These are phyloP conservation scores for Bos taurus DNA, from an alignment of 2,113 vertebrate species.

Conservation along the genomic window DNA sequence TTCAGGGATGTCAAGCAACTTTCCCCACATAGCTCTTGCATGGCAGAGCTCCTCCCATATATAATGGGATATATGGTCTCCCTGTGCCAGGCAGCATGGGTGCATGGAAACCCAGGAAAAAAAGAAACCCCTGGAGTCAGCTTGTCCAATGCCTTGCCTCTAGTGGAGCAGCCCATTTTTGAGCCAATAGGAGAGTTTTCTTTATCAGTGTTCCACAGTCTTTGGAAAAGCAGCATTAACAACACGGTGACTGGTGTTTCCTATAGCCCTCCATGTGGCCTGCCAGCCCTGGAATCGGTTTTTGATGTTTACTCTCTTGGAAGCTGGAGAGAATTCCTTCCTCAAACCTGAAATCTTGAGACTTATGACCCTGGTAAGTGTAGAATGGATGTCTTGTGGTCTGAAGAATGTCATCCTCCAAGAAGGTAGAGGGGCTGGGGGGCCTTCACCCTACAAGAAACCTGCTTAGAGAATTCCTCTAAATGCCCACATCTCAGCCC, in stretches of 20 bases:
- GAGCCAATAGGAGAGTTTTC: not conserved
- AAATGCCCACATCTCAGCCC: not conserved
- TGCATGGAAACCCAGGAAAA: not conserved
- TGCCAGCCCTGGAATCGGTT: conserved; percentile 92
- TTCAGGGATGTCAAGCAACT: not conserved
- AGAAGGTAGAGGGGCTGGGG: not conserved
- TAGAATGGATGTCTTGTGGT: not conserved
- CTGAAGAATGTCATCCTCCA: not conserved
- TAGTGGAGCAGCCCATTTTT: not conserved
- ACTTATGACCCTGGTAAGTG: conserved; percentile 89
- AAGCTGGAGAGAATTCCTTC: conserved; percentile 80
- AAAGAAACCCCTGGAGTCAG: not conserved
- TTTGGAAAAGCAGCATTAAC: not conserved
- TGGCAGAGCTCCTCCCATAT: not conserved
- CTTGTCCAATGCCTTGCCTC: not conserved
- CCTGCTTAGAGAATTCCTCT: not conserved
- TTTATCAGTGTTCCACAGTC: not conserved
- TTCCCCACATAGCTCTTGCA: not conserved
- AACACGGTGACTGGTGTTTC: not conserved
- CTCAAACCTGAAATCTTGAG: conserved; percentile 88
- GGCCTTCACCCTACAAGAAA: not conserved
- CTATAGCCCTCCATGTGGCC: conserved; percentile 83
- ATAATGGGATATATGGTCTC: not conserved
- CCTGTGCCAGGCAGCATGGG: not conserved
- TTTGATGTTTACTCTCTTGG: conserved; percentile 86